These are phyloP conservation scores for Lymantria monacha DNA, from an alignment of 2,888 invertebrate genomes.

Conservation along the genomic window DNA sequence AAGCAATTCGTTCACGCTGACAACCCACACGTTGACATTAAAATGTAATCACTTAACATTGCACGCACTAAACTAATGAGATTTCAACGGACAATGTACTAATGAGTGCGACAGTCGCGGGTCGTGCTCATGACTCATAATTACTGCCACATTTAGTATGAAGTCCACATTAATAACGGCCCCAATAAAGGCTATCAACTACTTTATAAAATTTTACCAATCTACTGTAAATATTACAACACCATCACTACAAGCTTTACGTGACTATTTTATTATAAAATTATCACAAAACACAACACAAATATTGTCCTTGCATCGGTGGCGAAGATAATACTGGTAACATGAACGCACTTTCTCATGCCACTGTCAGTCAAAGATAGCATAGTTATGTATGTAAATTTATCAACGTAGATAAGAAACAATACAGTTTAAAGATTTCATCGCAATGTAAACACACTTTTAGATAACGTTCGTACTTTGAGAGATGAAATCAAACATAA, in stretches of 20 bases:
- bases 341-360: slow-evolving; percentile 65
- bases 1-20: slow-evolving; percentile 55
- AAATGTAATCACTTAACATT: slow-evolving; percentile 77
- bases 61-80: slow-evolving; percentile 78
- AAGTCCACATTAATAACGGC: slow-evolving; percentile 50
- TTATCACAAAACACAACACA: slow-evolving; percentile 36
- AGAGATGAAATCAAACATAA: slow-evolving; percentile 29
- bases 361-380: slow-evolving; percentile 62
- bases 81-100: slow-evolving; percentile 73
- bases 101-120: slow-evolving; percentile 68
- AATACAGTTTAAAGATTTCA: slow-evolving; percentile 63
- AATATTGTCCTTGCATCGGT: slow-evolving; percentile 50
- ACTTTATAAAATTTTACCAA: slow-evolving; percentile 39
- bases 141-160: slow-evolving; percentile 62
- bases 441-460: slow-evolving; percentile 54
- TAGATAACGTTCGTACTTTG: slow-evolving; percentile 41
- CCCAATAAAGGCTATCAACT: slow-evolving; percentile 32
- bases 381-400: slow-evolving; percentile 67
- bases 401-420: slow-evolving; percentile 77
- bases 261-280: slow-evolving; percentile 42
- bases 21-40: slow-evolving; percentile 57
- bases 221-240: slow-evolving; percentile 35
- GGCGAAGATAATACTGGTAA: slow-evolving; percentile 65
- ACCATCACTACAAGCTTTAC: slow-evolving; percentile 25
- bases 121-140: slow-evolving; percentile 69